A percentile compares a stretch with the other conserved stretches of the same genome.
Evolutionary conservation across 2,888 invertebrate genomes (phyloP).

Genomic region (Drosophila yooni): DNA sequence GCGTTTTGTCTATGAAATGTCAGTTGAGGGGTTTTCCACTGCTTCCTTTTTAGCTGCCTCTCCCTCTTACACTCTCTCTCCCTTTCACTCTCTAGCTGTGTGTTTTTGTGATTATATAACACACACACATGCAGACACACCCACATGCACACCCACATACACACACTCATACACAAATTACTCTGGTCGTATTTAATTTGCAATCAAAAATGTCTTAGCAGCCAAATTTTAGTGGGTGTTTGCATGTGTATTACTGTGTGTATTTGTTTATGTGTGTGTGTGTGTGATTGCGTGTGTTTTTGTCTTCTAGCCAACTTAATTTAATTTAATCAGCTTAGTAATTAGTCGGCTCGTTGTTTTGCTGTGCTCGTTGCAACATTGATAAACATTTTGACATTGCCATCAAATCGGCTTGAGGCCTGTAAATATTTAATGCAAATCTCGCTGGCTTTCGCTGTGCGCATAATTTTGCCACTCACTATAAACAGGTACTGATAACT

Average conservation of each 20-base stretch:
- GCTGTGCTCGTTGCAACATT: constrained; percentile 9
- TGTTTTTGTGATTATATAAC: constrained; percentile 10
- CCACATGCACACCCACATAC: neutral
- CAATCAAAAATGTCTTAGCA: constrained; percentile 39
- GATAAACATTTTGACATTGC: constrained; percentile 23
- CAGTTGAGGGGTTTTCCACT: constrained; percentile 13
- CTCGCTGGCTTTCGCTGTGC: constrained; percentile 1
- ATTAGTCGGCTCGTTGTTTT: constrained; percentile 37
- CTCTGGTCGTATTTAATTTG: constrained; percentile 42
- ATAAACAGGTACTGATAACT: neutral
- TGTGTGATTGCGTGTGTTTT: neutral
- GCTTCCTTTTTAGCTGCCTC: neutral
- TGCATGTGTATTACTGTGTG: neutral
- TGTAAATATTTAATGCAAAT: constrained; percentile 40
- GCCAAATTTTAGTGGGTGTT: constrained; percentile 2
- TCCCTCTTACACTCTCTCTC: no score
- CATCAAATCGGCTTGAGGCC: neutral
- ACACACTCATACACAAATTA: constrained; percentile 15
- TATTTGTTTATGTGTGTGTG: neutral
- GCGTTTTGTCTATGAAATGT: constrained; percentile 48
- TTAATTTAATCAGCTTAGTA: constrained; percentile 55
- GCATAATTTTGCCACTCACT: neutral
- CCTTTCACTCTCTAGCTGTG: neutral
- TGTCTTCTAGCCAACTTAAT: constrained; percentile 34
- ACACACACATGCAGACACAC: neutral